Conservation (phyloP, 2,797 vertebrate genomes). For the Eulemur albifrons region DNA sequence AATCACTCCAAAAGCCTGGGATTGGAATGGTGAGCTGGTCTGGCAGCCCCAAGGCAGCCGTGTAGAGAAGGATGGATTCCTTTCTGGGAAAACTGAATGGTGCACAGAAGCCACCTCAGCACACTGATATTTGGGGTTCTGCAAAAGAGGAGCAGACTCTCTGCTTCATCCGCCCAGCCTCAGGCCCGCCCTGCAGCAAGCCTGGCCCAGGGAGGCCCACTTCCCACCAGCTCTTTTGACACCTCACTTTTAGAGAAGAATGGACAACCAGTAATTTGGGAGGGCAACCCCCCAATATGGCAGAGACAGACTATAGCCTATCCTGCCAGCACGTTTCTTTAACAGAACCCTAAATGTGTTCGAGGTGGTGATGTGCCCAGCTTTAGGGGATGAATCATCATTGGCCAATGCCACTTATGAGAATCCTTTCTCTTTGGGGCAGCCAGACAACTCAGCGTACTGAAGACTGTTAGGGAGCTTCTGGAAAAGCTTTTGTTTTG, state of each 20-base stretch:
- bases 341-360: not conserved
- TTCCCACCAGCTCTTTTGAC: not conserved
- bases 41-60: not conserved
- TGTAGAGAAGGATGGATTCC: not conserved
- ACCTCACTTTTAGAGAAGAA: not conserved
- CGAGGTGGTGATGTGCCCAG: not conserved
- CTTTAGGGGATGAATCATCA: not conserved
- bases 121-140: not conserved
- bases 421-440: not conserved
- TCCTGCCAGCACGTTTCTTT: not conserved
- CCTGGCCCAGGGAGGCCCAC: rapidly evolving
- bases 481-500: not conserved
- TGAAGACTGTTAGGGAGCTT: not conserved
- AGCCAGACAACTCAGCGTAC: not conserved
- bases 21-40: not conserved
- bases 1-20: not conserved
- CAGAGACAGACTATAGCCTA: not conserved
- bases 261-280: not conserved
- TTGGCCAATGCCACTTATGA: not conserved
- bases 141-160: not conserved
- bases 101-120: not conserved
- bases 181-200: not conserved
- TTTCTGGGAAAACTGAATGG: not conserved
- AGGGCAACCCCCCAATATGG: not conserved
- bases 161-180: not conserved